A percentile compares a stretch with the other conserved stretches of the same genome.
Evolutionary conservation across 2,888 invertebrate genomes (phyloP).

Genomic region (Halictus quadricinctus): DNA sequence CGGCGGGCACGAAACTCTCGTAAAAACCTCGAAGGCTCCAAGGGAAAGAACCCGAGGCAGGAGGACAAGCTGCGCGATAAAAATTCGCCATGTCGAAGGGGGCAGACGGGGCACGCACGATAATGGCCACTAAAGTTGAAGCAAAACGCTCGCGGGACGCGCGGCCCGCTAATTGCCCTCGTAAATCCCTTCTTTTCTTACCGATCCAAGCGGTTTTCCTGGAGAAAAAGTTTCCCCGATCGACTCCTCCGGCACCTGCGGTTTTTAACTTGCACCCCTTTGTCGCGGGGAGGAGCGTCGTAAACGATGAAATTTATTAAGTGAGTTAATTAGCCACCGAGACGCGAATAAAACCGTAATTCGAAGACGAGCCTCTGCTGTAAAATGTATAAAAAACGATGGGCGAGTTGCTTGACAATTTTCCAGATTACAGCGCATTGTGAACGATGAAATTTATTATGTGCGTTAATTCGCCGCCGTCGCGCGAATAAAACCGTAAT

Average conservation of each 20-base stretch:
- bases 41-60: slow-evolving; percentile 40
- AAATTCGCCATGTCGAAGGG: slow-evolving; percentile 63
- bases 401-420: not conserved
- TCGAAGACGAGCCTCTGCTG: not conserved
- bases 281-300: not conserved
- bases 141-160: slow-evolving; percentile 68
- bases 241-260: slow-evolving; percentile 1
- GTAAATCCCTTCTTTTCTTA: slow-evolving; percentile 61
- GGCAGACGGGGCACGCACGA: slow-evolving; percentile 46
- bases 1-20: slow-evolving; percentile 44
- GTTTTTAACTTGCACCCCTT: slow-evolving; percentile 5
- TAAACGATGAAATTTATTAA: not conserved
- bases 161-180: slow-evolving; percentile 67
- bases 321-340: not conserved
- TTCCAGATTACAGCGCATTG: not conserved
- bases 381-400: not conserved
- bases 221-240: not conserved
- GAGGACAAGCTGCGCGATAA: slow-evolving; percentile 61
- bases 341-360: not conserved
- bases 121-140: slow-evolving; percentile 72
- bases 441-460: not conserved
- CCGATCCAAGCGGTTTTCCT: slow-evolving; percentile 16
- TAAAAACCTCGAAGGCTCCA: slow-evolving; percentile 59
- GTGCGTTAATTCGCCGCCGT: not conserved
- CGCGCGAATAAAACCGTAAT: too few species aligned